These are phyloP conservation scores for Amyelois transitella DNA, from an alignment of 1,140 invertebrate species.

Conservation along the genomic window DNA sequence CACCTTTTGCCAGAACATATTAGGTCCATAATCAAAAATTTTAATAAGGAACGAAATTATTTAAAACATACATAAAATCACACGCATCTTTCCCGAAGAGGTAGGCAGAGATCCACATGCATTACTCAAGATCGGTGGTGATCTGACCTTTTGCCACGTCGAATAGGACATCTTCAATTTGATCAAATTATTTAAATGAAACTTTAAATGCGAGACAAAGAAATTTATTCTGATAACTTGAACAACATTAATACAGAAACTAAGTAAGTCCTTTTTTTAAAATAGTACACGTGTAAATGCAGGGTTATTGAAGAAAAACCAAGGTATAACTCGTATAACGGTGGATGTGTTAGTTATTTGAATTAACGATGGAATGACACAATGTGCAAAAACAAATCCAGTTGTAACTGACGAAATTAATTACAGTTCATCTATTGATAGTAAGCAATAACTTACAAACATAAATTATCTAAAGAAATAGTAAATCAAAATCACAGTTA, in stretches of 20 bases:
- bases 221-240: not conserved
- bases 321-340: not conserved
- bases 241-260: not conserved
- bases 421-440: not conserved
- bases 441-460: constrained; percentile 5
- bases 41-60: too few species aligned
- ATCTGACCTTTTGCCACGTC: too few species aligned
- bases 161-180: too few species aligned
- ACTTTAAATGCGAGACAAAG: not conserved
- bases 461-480: constrained; percentile 23
- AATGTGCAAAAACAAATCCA: not conserved
- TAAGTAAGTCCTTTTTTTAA: not conserved
- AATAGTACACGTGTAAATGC: not conserved
- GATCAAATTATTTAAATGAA: not conserved
- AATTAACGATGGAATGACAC: not conserved
- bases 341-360: not conserved
- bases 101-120: too few species aligned
- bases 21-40: too few species aligned
- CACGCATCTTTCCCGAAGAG: too few species aligned
- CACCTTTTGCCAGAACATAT: too few species aligned
- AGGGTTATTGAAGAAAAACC: not conserved
- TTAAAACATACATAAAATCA: too few species aligned
- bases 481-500: constrained; percentile 29
- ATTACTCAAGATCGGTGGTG: too few species aligned
- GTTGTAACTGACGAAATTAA: not conserved